A percentile compares a stretch with the other conserved stretches of the same genome.
phyloP scores from a whole-genome alignment of 2,113 vertebrate species.

The Antechinus flavipes region DNA sequence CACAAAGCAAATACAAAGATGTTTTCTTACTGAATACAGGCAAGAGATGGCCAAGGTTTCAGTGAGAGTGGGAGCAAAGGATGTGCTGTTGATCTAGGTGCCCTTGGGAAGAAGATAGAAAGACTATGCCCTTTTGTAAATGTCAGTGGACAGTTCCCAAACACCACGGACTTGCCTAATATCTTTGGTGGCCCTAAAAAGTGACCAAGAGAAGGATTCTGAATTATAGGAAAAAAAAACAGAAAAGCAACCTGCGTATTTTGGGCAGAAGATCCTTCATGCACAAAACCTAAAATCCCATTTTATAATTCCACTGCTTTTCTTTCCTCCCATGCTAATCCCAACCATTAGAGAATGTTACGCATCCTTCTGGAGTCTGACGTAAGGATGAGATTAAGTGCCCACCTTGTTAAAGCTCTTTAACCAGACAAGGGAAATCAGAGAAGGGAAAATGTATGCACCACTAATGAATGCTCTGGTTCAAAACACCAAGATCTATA shows the following conservation, averaged over 20 bases:
- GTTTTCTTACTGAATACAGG: conserved; percentile 7
- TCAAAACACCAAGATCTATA: not conserved
- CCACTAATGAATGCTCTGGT: not conserved
- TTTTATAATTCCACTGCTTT: conserved; percentile 1
- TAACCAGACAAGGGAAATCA: not conserved
- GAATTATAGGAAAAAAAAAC: conserved; percentile 48
- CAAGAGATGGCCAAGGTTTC: conserved; percentile 21
- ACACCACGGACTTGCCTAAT: conserved; percentile 16
- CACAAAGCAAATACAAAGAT: conserved; percentile 60
- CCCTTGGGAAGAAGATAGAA: conserved; percentile 47
- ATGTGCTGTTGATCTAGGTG: not conserved
- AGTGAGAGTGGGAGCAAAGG: not conserved
- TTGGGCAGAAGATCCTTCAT: not conserved
- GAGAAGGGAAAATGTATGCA: not conserved
- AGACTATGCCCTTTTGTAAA: conserved; percentile 1
- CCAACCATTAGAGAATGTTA: conserved; percentile 18
- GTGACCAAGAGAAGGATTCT: conserved; percentile 52
- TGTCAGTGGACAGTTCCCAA: not conserved
- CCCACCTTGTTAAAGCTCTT: not conserved
- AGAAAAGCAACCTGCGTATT: not conserved
- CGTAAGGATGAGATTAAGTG: conserved; percentile 39
- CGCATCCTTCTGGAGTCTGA: conserved; percentile 13
- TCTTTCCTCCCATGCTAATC: conserved; percentile 6
- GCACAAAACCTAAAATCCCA: conserved; percentile 16
- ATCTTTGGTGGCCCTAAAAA: not conserved